Evolutionary conservation across 2,888 invertebrate genomes (phyloP), one percentile per base, ranked within the genome.

Genomic region (Ernsta delagoae): DNA sequence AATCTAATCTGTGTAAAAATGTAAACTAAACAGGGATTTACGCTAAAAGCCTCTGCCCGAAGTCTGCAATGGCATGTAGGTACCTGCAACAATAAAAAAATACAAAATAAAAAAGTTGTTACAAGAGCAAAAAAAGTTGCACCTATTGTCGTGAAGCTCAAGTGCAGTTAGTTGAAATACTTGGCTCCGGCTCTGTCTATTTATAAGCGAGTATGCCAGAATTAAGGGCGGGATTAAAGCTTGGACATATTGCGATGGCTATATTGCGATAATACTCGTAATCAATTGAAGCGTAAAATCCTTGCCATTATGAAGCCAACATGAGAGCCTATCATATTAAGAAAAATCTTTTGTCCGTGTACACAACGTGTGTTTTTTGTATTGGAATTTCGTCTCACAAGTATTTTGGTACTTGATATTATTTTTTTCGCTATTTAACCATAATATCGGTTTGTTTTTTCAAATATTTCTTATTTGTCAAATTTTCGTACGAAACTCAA

Each of bases 211-310:
- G 77, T 70, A 76, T 77, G 77, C 70, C 71, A 50, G 77, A 79
- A 83, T 83, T 79, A 81, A 81, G 75, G 77, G 73, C 73, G 68
- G 70, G 74, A 74, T 75, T 74, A 76, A 67, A 73, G 75, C 4
- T 11, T 43, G 43, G 77, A 76, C 76, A 74, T 77, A 77, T 79
- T 77, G 76, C 75, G 70, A 74, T 65, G 70, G 70, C 71, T 70
- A 62, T 71, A 72, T 73, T 72, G 72, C 71, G 71, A 65, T 69
- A 71, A 65, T 70, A 71, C 62, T 71, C 72, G 62, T 72, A 73
- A 74, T 73, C 75, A 73, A 77, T 74, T 73, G 73, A 72, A 72
- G 74, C 73, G 73, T 76, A 70, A 76, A 79, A 77, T 75, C 73
- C 65, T 70, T 62, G 67, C 59, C 70, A 59, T 65, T 36, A 36